phyloP scores from a whole-genome alignment of 2,113 vertebrate species.

The Corythaeola cristata region DNA sequence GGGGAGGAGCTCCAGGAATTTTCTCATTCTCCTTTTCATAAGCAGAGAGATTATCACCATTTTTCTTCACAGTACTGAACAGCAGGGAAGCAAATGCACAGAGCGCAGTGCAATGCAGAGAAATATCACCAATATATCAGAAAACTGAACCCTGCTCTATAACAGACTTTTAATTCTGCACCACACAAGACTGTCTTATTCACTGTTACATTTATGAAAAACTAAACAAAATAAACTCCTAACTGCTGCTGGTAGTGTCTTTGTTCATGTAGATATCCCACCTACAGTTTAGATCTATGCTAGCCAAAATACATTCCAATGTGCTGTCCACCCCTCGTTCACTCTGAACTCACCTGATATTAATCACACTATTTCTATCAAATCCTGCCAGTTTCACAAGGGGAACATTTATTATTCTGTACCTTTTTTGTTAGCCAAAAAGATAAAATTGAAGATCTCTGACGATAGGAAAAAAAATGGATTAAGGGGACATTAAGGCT shows the following conservation, averaged over 20 bases:
- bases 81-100: conserved; percentile 3
- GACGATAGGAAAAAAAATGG: not conserved
- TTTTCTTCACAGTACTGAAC: not conserved
- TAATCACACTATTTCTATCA: not conserved
- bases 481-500: not conserved
- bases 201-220: not conserved
- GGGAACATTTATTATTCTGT: not conserved
- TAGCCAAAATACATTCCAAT: not conserved
- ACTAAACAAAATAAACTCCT: not conserved
- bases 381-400: not conserved
- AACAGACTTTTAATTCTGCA: not conserved
- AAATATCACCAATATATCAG: not conserved
- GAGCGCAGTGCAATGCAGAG: not conserved
- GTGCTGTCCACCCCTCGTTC: not conserved
- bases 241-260: not conserved
- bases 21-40: conserved; percentile 23
- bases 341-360: not conserved
- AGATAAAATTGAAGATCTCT: not conserved
- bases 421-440: not conserved
- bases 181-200: not conserved
- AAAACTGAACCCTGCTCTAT: not conserved
- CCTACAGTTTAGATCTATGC: not conserved
- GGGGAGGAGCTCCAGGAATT: conserved; percentile 31
- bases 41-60: conserved; percentile 17
- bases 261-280: not conserved